These are phyloP conservation scores for Colinus virginianus DNA, from an alignment of 2,113 vertebrate genomes.

Conservation along the genomic window DNA sequence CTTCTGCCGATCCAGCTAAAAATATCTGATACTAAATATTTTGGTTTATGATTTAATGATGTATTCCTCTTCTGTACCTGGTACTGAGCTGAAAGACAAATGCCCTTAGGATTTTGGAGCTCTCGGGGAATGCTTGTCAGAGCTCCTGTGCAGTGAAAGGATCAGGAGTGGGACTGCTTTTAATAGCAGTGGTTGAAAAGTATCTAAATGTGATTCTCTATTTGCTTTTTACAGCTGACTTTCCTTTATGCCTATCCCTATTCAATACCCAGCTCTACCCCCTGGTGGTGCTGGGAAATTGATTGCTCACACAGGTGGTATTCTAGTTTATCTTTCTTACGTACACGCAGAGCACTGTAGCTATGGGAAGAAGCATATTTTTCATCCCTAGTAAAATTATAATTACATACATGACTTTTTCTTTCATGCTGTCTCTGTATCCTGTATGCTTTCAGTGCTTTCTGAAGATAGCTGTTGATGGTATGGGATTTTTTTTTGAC, in stretches of 20 bases:
- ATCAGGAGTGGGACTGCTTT: neutral
- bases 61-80: neutral
- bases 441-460: neutral
- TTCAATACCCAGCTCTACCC: conserved; percentile 23
- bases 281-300: conserved; percentile 25
- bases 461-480: conserved; percentile 12
- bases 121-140: neutral
- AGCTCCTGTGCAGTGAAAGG: neutral
- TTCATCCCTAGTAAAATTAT: conserved; percentile 5
- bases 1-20: conserved; percentile 47
- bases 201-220: neutral
- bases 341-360: neutral
- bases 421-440: neutral
- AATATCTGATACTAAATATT: conserved; percentile 47
- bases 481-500: neutral
- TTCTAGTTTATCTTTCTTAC: conserved; percentile 11
- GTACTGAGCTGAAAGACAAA: neutral
- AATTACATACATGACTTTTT: neutral
- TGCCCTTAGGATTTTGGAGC: neutral
- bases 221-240: neutral
- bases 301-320: conserved; percentile 30
- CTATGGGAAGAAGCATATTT: neutral
- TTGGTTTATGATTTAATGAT: conserved; percentile 31
- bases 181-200: neutral
- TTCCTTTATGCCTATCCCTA: neutral